A percentile compares a stretch with the other conserved stretches of the same genome.
Conservation (phyloP, 2,888 invertebrate species). For the Biston betularia region DNA sequence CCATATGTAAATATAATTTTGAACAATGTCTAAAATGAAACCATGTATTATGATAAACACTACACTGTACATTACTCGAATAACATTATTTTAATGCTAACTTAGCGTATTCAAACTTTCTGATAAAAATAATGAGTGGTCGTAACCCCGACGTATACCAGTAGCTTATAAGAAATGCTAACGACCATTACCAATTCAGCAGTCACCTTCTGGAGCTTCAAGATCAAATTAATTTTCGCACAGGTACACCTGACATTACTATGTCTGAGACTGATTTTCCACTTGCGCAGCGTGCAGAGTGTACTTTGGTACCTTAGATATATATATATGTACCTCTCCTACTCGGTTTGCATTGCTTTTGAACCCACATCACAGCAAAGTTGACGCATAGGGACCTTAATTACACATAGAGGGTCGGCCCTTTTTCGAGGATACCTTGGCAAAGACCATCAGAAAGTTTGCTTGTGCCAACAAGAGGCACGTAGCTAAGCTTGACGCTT, state of each 20-base stretch:
- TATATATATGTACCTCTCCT: slow-evolving; percentile 28
- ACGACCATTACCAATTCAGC: slow-evolving; percentile 25
- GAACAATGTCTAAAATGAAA: no score
- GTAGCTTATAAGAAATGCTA: background rate
- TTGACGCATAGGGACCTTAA: slow-evolving; percentile 73
- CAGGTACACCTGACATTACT: slow-evolving; percentile 47
- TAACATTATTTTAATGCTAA: no score
- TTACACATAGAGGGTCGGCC: slow-evolving; percentile 68
- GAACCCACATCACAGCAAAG: slow-evolving; percentile 74
- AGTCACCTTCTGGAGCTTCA: slow-evolving; percentile 8
- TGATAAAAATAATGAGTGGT: background rate
- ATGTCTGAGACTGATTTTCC: slow-evolving; percentile 30
- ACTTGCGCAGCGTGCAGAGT: slow-evolving; percentile 37
- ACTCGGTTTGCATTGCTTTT: slow-evolving; percentile 60
- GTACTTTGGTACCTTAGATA: slow-evolving; percentile 50
- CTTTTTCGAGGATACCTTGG: slow-evolving; percentile 62
- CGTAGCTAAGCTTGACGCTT: slow-evolving; percentile 34
- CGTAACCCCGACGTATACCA: background rate
- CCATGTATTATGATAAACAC: no score
- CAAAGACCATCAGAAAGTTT: slow-evolving; percentile 67
- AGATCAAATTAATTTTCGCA: slow-evolving; percentile 42
- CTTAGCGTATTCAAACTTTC: no score
- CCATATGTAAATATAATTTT: no score
- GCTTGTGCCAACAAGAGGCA: slow-evolving; percentile 48
- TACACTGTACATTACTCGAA: no score